Base-by-base conservation (phyloP, 30 jellyfish, hydroid and myxozoan genomes). In the Pseudorhiza aurosa region DNA sequence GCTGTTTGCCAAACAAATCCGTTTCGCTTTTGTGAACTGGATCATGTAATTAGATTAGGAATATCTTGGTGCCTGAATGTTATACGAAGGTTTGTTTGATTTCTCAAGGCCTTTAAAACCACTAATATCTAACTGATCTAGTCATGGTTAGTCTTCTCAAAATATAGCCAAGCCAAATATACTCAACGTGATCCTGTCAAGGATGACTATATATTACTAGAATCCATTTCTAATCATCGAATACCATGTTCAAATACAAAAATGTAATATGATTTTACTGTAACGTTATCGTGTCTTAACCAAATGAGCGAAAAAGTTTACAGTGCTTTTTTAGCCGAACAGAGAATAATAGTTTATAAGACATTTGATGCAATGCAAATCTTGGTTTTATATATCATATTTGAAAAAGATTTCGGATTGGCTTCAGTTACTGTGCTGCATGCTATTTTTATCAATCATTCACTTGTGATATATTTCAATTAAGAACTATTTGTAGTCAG, bases 61-160 rank as follows among this genome's bases (percentile, higher is more conserved):
- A 53, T 21, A 53, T 19, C 24, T 4, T 53, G 67, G 67, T 53
- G 67, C 67, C 67, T 53, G 67, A 36, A 18, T 53, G 35, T 53
- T 53, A 4, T 18, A 53, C 6, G 14, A 7, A 10, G 67, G 24
- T 53, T 12, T 12, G 5, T 14, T 53, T 53, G 24, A 53, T 18
- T 19, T 36, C 36, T 53, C 24, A 7, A 21, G 4, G 14, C 22
- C 67, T 21, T 21, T 53, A 15, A 6, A 53, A n/a, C 67, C 12
- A 53, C 67, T 53, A 22, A 53, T 21, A 53, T 17, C 24, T 14
- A 53, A 36, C 36, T 53, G 67, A 53, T 53, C 67, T 53, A 53
- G 24, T 4, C 67, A 36, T 18, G 24, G 8, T 6, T 53, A 22
- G 14, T 19, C 67, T 53, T 18, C 21, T 53, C 67, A 18, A n/a